These are phyloP conservation scores for Ibycter americanus DNA, from an alignment of 2,797 vertebrate species.

Conservation along the genomic window DNA sequence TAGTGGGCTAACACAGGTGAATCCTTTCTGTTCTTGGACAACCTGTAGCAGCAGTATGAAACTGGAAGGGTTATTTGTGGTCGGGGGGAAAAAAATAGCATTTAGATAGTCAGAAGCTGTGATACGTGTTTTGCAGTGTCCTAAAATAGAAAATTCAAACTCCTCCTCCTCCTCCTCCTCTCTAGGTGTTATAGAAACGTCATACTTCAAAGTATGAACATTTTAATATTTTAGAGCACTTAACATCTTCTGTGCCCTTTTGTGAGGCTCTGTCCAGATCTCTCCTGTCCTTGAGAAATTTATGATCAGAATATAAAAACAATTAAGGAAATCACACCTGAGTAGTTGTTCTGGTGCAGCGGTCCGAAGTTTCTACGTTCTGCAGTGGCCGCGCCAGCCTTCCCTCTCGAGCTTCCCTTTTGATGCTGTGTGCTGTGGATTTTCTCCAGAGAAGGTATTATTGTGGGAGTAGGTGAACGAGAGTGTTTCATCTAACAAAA, in stretches of 20 bases:
- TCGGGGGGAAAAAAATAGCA: rapidly evolving
- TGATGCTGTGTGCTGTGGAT: background rate
- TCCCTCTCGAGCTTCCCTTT: background rate
- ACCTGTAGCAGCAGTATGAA: background rate
- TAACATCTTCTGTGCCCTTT: background rate
- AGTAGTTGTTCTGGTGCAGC: background rate
- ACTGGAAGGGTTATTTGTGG: background rate
- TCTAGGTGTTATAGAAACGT: background rate
- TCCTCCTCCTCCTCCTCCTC: background rate
- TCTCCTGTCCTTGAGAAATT: background rate
- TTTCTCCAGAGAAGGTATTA: background rate
- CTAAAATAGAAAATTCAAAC: background rate
- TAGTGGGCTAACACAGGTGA: background rate
- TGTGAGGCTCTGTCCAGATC: background rate
- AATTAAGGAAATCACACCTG: background rate
- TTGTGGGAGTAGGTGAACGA: background rate
- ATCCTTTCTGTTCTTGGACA: background rate
- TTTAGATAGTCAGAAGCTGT: background rate
- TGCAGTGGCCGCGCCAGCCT: rapidly evolving
- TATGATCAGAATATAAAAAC: background rate
- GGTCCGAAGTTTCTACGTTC: background rate
- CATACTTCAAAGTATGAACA: background rate
- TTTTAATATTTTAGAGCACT: background rate
- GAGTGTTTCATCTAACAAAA: background rate
- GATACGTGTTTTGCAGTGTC: background rate